Evolutionary conservation across 2,113 vertebrate genomes (phyloP), one percentile per base, ranked within the genome.

Genomic region (Antechinus stuartii): DNA sequence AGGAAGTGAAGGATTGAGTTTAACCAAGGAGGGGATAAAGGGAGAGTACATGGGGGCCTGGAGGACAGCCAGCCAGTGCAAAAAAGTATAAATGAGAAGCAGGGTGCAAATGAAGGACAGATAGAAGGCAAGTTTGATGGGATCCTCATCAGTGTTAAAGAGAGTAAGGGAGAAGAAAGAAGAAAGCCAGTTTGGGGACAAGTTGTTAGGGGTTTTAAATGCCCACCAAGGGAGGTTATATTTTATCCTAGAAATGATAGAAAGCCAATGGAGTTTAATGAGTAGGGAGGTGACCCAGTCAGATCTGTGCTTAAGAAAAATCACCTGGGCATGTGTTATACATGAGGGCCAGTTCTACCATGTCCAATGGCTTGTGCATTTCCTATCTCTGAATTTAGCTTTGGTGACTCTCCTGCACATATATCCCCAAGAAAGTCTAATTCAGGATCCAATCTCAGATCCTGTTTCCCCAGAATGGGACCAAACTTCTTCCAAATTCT

Each of bases 401-500:
- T 84, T 84, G 68, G n/a, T 84, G 27, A 0, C 0, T 42, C 53
- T 22, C 54, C 6, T 0, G 19, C 0, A 11, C 8, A 4, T 27
- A 0, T 0, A 54, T 96, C 91, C 61, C 55, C 11, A 30, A 61
- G 55, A 90, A 91, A 57, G 35, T 19, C 1, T 3, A 6, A 61
- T 25, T 8, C 2, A 24, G 61, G 46, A 0, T 8, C 16, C 68
- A 22, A 1, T 42, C 91, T 93, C 24, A 22, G 46, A 46, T 27
- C 16, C 92, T 49, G 54, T 91, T 35, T 12, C 10, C 54, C 35
- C 50, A 26, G 93, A 53, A 24, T 4, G 25, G 54, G 90, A 27
- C 76, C 47, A 27, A 7, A 9, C 25, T 23, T 26, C 24, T 27
- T 8, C 1, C 68, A n/a, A 61, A 84, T 92, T 23, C 89, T 53